phyloP scores from a whole-genome alignment of 2,888 invertebrate species.

The Sarcophaga rosellei region DNA sequence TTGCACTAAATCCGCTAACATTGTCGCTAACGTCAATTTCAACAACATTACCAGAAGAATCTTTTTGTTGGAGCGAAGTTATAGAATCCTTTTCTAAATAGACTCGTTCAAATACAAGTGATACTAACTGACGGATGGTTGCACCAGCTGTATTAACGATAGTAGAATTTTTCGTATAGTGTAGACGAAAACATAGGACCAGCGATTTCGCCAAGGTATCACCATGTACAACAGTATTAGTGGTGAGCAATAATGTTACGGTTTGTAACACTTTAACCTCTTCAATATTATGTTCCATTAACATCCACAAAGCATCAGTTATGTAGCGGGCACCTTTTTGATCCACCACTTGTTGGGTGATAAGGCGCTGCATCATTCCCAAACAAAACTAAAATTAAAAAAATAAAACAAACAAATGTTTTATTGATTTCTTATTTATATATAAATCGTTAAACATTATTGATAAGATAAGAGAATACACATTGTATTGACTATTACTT shows the following conservation, averaged over 20 bases:
- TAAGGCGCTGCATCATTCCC: constrained; percentile 95
- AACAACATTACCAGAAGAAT: constrained; percentile 68
- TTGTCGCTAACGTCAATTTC: constrained; percentile 63
- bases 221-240: constrained; percentile 97
- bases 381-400: constrained; percentile 88
- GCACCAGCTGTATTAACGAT: constrained; percentile 99
- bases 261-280: constrained; percentile 98
- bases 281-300: constrained; percentile 96
- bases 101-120: constrained; percentile 94
- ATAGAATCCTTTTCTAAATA: constrained; percentile 77
- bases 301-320: constrained; percentile 94
- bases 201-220: constrained; percentile 95
- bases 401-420: constrained; percentile 22
- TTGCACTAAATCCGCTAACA: constrained; percentile 58
- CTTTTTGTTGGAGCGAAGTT: constrained; percentile 71
- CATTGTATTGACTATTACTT: too few species aligned
- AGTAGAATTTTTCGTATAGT: constrained; percentile 96
- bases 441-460: constrained; percentile 5
- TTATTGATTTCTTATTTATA: not conserved
- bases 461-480: not conserved
- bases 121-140: constrained; percentile 96
- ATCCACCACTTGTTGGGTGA: constrained; percentile 93
- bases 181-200: constrained; percentile 97
- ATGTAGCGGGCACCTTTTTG: constrained; percentile 96
- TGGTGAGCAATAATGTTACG: constrained; percentile 95